Evolutionary conservation across 2,888 invertebrate species (phyloP).

Genomic region (Pterobdella sp.): DNA sequence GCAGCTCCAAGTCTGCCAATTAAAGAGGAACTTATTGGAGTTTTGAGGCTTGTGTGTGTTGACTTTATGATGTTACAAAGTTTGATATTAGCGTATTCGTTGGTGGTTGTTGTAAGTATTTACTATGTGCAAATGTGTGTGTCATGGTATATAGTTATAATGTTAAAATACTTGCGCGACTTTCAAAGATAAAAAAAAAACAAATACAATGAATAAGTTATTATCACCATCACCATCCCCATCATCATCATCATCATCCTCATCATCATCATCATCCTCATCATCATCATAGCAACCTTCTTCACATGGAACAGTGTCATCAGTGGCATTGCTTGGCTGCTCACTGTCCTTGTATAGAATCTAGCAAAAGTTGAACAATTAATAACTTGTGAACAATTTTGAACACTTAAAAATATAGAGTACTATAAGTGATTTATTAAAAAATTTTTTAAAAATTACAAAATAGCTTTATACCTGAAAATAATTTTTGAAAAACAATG

Average conservation of each 20-base stretch:
- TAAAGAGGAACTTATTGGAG: too few relatives aligned
- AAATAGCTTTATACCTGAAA: too few relatives aligned
- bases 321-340: constrained; percentile 11
- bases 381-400: too few relatives aligned
- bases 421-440: too few relatives aligned
- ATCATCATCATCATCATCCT: too few relatives aligned
- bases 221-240: constrained; percentile 13
- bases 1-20: constrained; percentile 47
- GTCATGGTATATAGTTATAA: background rate
- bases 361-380: constrained; percentile 40
- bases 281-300: too few relatives aligned
- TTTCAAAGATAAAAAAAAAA: background rate
- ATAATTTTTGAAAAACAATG: too few relatives aligned
- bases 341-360: constrained; percentile 54
- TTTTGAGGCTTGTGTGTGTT: background rate
- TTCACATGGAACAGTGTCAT: background rate
- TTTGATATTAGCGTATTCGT: background rate
- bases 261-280: too few relatives aligned
- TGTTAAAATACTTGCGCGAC: background rate
- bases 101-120: background rate
- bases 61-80: background rate
- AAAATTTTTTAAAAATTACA: too few relatives aligned
- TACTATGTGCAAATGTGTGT: background rate
- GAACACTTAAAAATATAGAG: too few relatives aligned
- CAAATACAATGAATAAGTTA: background rate